Evolutionary conservation across 2,888 invertebrate species (phyloP).

Genomic region (Nephrotoma guestfalica): DNA sequence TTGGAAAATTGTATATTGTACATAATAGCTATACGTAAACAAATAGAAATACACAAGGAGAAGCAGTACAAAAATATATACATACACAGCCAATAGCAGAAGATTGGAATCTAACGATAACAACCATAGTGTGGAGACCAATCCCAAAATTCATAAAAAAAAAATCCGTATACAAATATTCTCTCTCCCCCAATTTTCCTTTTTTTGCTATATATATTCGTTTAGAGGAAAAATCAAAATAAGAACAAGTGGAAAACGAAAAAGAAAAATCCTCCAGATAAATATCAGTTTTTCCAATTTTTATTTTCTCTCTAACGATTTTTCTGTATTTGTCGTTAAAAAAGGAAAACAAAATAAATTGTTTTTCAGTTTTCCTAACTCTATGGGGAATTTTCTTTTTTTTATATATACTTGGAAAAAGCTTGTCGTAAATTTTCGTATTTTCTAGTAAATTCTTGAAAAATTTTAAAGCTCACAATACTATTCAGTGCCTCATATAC

Average conservation of each 20-base stretch:
- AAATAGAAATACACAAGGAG: not conserved
- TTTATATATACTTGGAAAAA: not conserved
- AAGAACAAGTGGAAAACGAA: not conserved
- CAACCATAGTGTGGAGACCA: slow-evolving; percentile 5
- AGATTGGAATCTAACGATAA: slow-evolving; percentile 1
- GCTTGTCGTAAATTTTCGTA: not conserved
- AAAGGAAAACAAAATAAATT: not conserved
- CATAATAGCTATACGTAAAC: not conserved
- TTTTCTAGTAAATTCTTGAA: not conserved
- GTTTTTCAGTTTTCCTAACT: not conserved
- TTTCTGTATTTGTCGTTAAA: not conserved
- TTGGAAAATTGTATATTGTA: not conserved
- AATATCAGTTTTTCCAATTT: not conserved
- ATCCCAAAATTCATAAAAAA: not conserved
- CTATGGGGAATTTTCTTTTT: not conserved
- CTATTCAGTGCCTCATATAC: not conserved
- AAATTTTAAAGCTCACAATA: not conserved
- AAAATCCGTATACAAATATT: not conserved
- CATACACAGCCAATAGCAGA: not conserved
- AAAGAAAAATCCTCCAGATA: not conserved
- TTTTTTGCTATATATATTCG: not conserved
- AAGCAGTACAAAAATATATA: not conserved
- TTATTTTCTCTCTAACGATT: not conserved
- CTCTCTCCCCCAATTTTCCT: not conserved
- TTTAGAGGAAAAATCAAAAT: not conserved